Evolutionary conservation across 92 coral and sea anemone species (phyloP), one percentile per base, ranked within the genome.

Genomic region (Metridium senile): DNA sequence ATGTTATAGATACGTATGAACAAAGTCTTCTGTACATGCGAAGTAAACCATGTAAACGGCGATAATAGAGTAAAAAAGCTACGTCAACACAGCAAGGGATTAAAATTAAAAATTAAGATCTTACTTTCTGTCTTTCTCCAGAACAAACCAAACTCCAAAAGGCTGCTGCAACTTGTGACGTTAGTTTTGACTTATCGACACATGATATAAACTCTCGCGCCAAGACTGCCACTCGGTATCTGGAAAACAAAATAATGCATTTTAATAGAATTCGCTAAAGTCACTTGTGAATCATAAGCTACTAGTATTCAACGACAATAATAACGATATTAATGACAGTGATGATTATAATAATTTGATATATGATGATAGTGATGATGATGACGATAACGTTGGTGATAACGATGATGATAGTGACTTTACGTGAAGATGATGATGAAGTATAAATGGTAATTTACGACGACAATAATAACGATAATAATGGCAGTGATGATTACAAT

Each of bases 101-200:
- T 59, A 10, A 16, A 1, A 10, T 26, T 59, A 1, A 59, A 2
- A 23, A 22, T 4, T 1, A 59, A 7, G 29, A 22, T 18, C 11
- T 10, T 59, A 59, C 66, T 22, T 59, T 59, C 7, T 22, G 29
- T 25, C 27, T 63, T 39, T 62, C 72, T 62, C 29, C 22, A 25
- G 23, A 43, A 2, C n/a, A 32, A 28, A 1, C 49, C 46, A 73
- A 35, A 18, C 30, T 18, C 85, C 85, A 80, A 26, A 71, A 0
- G 58, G 78, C 85, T 58, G 71, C 72, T 35, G 72, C 78, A 20
- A 46, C 85, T 62, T 80, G 77, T 0, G 85, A 71, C 25, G 85
- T 72, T 9, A 80, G 33, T 64, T 80, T 80, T 34, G 71, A 63
- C 52, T 62, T 57, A 19, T 29, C 45, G 70, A 45, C 34, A n/a